phyloP scores from a whole-genome alignment of 1,140 invertebrate species.

The Aphis craccivora region DNA sequence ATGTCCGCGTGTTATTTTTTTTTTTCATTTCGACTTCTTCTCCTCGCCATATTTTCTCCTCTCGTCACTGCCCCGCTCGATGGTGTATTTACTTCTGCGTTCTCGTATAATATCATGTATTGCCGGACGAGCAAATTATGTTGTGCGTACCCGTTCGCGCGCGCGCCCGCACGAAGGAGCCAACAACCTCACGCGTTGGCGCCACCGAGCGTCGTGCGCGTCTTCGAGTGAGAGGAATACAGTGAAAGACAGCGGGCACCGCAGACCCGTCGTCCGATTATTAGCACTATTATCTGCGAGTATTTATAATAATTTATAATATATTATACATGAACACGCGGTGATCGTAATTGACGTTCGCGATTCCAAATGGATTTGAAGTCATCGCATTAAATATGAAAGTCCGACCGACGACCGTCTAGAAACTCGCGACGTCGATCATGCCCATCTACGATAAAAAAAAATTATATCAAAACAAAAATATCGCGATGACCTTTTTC shows the following conservation, averaged over 20 bases:
- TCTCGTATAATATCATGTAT: background rate
- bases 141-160: background rate
- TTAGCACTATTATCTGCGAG: background rate
- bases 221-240: background rate
- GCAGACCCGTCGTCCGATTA: background rate
- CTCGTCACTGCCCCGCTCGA: background rate
- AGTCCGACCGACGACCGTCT: too few species aligned
- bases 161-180: background rate
- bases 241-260: background rate
- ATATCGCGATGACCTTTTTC: background rate
- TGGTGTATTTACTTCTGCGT: background rate
- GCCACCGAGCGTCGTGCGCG: background rate
- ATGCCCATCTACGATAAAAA: too few species aligned
- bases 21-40: background rate
- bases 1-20: background rate
- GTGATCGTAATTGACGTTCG: background rate
- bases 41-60: background rate
- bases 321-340: background rate
- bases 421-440: too few species aligned
- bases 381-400: background rate
- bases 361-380: background rate
- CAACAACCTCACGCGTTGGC: conserved; percentile 14
- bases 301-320: background rate
- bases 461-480: background rate
- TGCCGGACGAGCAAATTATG: background rate